A percentile compares a stretch with the other conserved stretches of the same genome.
Conservation (phyloP, 2,888 invertebrate genomes). For the Mimas tiliae region DNA sequence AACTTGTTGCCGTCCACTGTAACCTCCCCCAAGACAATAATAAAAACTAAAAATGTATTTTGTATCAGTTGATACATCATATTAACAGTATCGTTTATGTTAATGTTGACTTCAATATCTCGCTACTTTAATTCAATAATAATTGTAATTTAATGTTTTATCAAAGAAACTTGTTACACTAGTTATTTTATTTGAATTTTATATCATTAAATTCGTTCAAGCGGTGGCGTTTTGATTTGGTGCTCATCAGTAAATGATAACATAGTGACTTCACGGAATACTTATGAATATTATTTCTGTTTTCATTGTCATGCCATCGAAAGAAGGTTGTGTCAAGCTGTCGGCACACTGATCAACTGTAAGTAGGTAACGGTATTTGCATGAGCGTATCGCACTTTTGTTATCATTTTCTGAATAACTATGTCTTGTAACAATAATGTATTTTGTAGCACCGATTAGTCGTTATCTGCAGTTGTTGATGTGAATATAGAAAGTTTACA, state of each 20-base stretch:
- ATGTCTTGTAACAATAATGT: constrained; percentile 38
- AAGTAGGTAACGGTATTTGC: constrained; percentile 66
- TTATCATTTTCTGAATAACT: constrained; percentile 75
- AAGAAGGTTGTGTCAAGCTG: constrained; percentile 69
- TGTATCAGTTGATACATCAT: too few species aligned
- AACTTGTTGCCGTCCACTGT: too few species aligned
- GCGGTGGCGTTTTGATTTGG: not conserved
- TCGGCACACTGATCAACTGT: constrained; percentile 65
- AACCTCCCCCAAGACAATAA: too few species aligned
- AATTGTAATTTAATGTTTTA: too few species aligned
- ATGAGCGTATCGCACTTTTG: constrained; percentile 60
- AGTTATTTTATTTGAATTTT: too few species aligned
- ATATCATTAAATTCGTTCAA: not conserved
- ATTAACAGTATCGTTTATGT: too few species aligned
- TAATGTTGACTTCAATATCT: too few species aligned
- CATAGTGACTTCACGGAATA: constrained; percentile 44
- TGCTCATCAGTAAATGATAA: constrained; percentile 67
- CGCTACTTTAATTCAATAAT: too few species aligned
- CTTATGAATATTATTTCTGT: constrained; percentile 49
- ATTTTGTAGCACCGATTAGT: constrained; percentile 24
- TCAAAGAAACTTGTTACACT: too few species aligned
- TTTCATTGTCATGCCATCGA: constrained; percentile 60
- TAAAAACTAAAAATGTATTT: too few species aligned
- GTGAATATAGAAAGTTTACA: not conserved
- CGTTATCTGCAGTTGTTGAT: constrained; percentile 3